A percentile compares a stretch with the other conserved stretches of the same genome.
Conservation (phyloP, 2,113 vertebrate species). For the Maylandia zebra region DNA sequence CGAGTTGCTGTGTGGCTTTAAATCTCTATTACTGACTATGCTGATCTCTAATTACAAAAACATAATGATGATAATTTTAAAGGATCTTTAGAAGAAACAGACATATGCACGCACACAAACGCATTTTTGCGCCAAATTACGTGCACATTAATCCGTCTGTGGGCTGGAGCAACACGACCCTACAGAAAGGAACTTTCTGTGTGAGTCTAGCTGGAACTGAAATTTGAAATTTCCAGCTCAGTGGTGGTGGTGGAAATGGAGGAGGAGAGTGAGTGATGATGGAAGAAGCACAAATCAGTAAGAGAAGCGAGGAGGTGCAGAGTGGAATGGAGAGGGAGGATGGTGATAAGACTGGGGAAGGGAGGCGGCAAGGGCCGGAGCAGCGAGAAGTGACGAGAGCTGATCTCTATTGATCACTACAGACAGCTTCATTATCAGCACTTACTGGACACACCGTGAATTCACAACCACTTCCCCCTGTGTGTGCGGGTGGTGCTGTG, state of each 20-base stretch:
- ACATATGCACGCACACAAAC: neutral
- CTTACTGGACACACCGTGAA: conserved; percentile 50
- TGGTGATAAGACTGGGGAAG: conserved; percentile 21
- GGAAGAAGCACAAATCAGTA: conserved; percentile 3
- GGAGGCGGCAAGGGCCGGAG: conserved; percentile 11
- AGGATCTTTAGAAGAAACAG: neutral
- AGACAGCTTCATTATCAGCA: conserved; percentile 66
- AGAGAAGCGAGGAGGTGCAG: neutral
- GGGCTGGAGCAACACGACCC: neutral
- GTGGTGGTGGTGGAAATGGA: neutral
- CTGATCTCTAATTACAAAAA: neutral
- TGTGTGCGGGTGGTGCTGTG: conserved; percentile 8
- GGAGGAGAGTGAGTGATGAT: conserved; percentile 10
- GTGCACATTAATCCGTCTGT: neutral
- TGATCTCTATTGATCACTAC: conserved; percentile 65
- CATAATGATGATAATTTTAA: fast-evolving
- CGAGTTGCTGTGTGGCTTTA: neutral
- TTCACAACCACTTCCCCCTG: conserved; percentile 28
- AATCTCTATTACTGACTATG: fast-evolving
- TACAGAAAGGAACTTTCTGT: neutral
- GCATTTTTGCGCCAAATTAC: neutral
- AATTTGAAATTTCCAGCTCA: neutral
- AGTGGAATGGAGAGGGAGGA: conserved; percentile 8
- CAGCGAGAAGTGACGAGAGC: conserved; percentile 35
- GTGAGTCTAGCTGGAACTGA: neutral